phyloP scores from a whole-genome alignment of 2,888 invertebrate genomes.

The Protophormia terraenovae region DNA sequence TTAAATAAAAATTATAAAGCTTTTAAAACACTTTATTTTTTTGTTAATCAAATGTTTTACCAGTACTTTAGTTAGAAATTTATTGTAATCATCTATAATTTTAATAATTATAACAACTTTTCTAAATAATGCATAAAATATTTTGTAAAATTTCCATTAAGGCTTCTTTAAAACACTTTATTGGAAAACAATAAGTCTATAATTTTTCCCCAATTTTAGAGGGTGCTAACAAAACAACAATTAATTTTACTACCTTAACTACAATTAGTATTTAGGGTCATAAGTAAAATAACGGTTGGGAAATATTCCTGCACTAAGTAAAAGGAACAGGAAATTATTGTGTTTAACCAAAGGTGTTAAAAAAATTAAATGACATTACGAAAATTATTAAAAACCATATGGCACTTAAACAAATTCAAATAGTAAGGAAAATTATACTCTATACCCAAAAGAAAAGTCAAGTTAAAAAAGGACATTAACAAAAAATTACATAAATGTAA shows the following conservation, averaged over 20 bases:
- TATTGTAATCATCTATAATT: no score
- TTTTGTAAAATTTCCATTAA: not conserved
- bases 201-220: not conserved
- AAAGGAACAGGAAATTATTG: slow-evolving; percentile 57
- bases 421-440: not conserved
- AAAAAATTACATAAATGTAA: not conserved
- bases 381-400: slow-evolving; percentile 52
- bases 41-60: no score
- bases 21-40: no score
- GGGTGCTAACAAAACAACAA: slow-evolving; percentile 45
- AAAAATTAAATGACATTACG: slow-evolving; percentile 59
- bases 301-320: not conserved
- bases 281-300: slow-evolving; percentile 19
- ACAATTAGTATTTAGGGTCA: not conserved
- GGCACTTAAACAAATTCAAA: slow-evolving; percentile 3
- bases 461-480: not conserved
- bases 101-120: no score
- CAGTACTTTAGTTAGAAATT: no score
- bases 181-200: not conserved
- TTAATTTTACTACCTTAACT: slow-evolving; percentile 50
- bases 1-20: no score
- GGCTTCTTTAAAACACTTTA: not conserved
- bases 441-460: not conserved
- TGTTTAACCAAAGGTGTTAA: slow-evolving; percentile 64
- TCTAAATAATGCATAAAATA: no score